phyloP scores from a whole-genome alignment of 2,888 invertebrate species.

The Parnassius apollo region DNA sequence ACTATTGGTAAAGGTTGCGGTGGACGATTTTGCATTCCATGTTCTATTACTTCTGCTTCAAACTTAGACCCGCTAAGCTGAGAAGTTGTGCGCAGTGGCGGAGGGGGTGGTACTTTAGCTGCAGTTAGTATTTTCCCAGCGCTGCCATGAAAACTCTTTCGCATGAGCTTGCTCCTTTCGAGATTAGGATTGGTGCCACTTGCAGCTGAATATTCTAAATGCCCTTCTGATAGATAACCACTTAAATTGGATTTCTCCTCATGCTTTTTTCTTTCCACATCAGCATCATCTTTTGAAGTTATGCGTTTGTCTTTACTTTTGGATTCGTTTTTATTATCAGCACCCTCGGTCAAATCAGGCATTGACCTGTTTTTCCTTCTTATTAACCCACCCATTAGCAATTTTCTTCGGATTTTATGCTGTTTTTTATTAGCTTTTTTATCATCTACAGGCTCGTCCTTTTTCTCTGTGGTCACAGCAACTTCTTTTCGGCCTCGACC shows the following conservation, averaged over 20 bases:
- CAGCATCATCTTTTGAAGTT: conserved; percentile 88
- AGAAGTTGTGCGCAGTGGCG: conserved; percentile 92
- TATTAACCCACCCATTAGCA: conserved; percentile 94
- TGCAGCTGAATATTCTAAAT: conserved; percentile 87
- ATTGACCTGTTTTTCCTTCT: conserved; percentile 93
- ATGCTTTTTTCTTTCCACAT: conserved; percentile 83
- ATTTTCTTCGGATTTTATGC: conserved; percentile 92
- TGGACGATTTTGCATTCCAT: conserved; percentile 63
- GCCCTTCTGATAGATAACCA: conserved; percentile 93
- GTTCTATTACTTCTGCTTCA: conserved; percentile 77
- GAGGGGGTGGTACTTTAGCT: conserved; percentile 92
- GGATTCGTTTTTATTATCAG: conserved; percentile 75
- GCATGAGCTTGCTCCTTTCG: conserved; percentile 92
- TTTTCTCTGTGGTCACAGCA: conserved; percentile 84
- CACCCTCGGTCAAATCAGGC: conserved; percentile 94
- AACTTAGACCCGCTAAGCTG: conserved; percentile 88
- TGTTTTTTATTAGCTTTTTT: conserved; percentile 91
- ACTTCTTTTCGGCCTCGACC: conserved; percentile 88
- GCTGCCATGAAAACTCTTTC: conserved; percentile 93
- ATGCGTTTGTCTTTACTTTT: conserved; percentile 65
- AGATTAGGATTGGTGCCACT: conserved; percentile 89
- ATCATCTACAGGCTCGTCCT: conserved; percentile 84
- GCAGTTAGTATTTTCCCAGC: conserved; percentile 90
- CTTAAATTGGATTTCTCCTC: conserved; percentile 84
- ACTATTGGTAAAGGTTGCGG: conserved; percentile 62